Percentiles rank a stretch among this genome's conserved stretches.
These are phyloP conservation scores for Stenodera caucasica DNA, from an alignment of 2,888 invertebrate species.

Conservation along the genomic window DNA sequence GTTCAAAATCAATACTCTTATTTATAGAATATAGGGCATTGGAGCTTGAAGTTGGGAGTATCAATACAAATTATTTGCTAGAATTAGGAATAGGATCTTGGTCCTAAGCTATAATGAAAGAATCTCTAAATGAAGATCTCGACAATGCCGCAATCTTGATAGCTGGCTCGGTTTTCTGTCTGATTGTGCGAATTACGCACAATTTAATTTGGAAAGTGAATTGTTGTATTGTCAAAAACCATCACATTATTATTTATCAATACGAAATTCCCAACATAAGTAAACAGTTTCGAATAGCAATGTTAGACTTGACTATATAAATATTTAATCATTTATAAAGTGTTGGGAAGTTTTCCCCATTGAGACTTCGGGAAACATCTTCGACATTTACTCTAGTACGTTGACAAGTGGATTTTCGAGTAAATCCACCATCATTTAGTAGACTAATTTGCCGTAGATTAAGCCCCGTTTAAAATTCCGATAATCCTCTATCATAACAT, in stretches of 20 bases:
- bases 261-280: too few relatives aligned
- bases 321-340: conserved; percentile 4
- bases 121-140: too few relatives aligned
- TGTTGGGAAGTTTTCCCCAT: neutral
- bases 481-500: too few relatives aligned
- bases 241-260: too few relatives aligned
- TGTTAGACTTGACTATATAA: conserved; percentile 2
- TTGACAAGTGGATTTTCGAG: neutral
- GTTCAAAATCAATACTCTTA: conserved; percentile 1
- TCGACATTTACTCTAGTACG: neutral
- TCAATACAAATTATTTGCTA: neutral
- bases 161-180: too few relatives aligned
- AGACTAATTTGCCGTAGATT: neutral
- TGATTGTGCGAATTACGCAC: too few relatives aligned
- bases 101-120: too few relatives aligned
- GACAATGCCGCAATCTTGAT: too few relatives aligned
- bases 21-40: conserved; percentile 13
- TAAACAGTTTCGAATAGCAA: neutral
- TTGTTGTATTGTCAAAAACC: too few relatives aligned
- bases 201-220: too few relatives aligned
- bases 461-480: neutral
- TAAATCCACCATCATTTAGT: neutral
- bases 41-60: neutral
- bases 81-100: too few relatives aligned
- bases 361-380: neutral